Evolutionary conservation across 1,140 invertebrate genomes (phyloP), one percentile per base, ranked within the genome.

Genomic region (Fopius arisanus): DNA sequence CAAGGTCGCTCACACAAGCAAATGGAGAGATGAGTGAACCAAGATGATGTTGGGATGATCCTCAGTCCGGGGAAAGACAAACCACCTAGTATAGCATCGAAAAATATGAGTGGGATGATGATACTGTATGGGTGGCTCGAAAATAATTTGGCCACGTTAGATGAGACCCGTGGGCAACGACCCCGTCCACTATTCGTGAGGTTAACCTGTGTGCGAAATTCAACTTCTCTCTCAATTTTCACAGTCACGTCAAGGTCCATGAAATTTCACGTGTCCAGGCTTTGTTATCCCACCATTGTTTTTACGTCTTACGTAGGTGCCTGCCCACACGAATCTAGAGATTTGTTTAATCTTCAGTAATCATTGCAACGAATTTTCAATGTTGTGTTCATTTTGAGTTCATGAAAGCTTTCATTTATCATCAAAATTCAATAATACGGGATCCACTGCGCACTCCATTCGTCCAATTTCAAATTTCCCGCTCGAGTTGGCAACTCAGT

Each of bases 221-320:
- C 72, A 73, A 73, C 51, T 66, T 73, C 66, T 28, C 26, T 48
- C 14, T 19, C 66, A 72, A 65, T 72, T 72, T 72, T 54, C 23
- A 62, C 59, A 76, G 67, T 70, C 74, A 76, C 74, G 70, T 67
- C 74, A 76, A 73, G 75, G 71, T 76, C 75, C 31, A 76, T 40
- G 67, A 70, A 76, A 73, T 62, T 59, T 69, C 19, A 51, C 29
- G 65, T 43, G 41, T 71, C 23, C 41, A 71, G 59, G 37, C 37
- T 41, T n/a, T n/a, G n/a, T n/a, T n/a, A n/a, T n/a, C n/a, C n/a
- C n/a, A n/a, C n/a, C n/a, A n/a, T n/a, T n/a, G n/a, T n/a, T n/a
- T n/a, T n/a, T n/a, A n/a, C n/a, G n/a, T n/a, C n/a, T n/a, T n/a
- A n/a, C n/a, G n/a, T n/a, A n/a, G n/a, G n/a, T n/a, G n/a, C n/a